phyloP scores from a whole-genome alignment of 2,888 invertebrate genomes.

The Bruchidius siliquastri region DNA sequence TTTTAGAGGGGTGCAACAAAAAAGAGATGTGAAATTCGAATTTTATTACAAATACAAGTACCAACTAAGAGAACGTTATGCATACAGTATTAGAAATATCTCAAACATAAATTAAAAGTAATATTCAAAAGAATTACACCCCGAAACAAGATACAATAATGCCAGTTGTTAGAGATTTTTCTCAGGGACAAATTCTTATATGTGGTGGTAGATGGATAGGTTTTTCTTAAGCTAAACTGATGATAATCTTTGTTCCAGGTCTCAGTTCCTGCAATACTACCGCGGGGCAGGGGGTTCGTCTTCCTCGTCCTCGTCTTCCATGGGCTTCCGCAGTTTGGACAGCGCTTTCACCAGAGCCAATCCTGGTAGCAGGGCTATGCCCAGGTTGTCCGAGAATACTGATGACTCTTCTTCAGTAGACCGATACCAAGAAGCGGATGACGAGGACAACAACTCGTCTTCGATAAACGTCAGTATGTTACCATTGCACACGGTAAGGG shows the following conservation, averaged over 20 bases:
- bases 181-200: no score
- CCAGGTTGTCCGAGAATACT: constrained; percentile 50
- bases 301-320: constrained; percentile 54
- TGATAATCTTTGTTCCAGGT: background rate
- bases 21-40: no score
- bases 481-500: constrained; percentile 26
- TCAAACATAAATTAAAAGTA: no score
- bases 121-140: no score
- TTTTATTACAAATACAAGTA: no score
- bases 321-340: constrained; percentile 62
- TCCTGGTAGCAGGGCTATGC: constrained; percentile 37
- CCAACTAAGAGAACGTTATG: no score
- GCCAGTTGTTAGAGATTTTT: no score
- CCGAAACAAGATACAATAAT: no score
- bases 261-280: constrained; percentile 14
- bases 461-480: constrained; percentile 47
- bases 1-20: no score
- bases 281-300: constrained; percentile 45
- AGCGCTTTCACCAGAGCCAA: constrained; percentile 47
- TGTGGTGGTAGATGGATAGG: no score
- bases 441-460: constrained; percentile 51
- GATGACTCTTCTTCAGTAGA: constrained; percentile 46
- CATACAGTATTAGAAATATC: no score
- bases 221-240: background rate
- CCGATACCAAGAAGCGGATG: constrained; percentile 49